Conservation (phyloP, 2,888 invertebrate genomes). For the Sinodicranocentrus sp. region DNA sequence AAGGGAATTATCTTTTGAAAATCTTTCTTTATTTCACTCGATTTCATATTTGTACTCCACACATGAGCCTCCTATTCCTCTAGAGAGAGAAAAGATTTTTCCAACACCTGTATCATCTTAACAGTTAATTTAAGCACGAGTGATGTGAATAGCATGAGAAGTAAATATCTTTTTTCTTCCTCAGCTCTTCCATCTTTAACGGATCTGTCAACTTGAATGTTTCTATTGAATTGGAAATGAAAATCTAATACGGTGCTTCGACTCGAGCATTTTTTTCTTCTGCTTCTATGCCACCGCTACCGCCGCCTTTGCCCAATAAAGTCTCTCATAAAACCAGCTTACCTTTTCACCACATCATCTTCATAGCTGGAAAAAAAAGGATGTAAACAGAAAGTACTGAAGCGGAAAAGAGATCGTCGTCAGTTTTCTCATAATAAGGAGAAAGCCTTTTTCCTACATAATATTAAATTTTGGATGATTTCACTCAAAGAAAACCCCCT, state of each 20-base stretch:
- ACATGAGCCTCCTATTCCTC: not conserved
- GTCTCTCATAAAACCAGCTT: constrained; percentile 63
- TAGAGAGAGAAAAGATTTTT: not conserved
- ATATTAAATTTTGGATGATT: constrained; percentile 55
- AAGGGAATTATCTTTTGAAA: constrained; percentile 38
- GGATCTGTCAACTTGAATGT: constrained; percentile 52
- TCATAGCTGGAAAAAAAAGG: not conserved
- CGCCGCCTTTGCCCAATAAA: constrained; percentile 19
- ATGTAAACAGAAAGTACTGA: constrained; percentile 19
- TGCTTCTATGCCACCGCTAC: not conserved
- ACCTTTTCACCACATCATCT: constrained; percentile 38
- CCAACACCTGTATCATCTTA: constrained; percentile 38
- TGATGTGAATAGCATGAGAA: constrained; percentile 9
- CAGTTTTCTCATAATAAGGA: constrained; percentile 7
- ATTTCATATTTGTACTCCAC: constrained; percentile 23
- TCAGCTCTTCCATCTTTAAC: constrained; percentile 18
- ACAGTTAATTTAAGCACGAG: constrained; percentile 59
- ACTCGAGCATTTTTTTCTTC: not conserved
- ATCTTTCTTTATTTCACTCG: constrained; percentile 37
- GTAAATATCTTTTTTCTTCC: not conserved
- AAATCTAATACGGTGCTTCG: constrained; percentile 43
- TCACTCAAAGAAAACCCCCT: constrained; percentile 41
- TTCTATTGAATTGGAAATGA: constrained; percentile 47
- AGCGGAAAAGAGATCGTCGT: constrained; percentile 47
- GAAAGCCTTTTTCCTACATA: constrained; percentile 25